Percentiles rank a stretch among this genome's conserved stretches.
These are phyloP conservation scores for Chromoteleia sp. DNA, from an alignment of 2,888 invertebrate genomes.

Conservation along the genomic window DNA sequence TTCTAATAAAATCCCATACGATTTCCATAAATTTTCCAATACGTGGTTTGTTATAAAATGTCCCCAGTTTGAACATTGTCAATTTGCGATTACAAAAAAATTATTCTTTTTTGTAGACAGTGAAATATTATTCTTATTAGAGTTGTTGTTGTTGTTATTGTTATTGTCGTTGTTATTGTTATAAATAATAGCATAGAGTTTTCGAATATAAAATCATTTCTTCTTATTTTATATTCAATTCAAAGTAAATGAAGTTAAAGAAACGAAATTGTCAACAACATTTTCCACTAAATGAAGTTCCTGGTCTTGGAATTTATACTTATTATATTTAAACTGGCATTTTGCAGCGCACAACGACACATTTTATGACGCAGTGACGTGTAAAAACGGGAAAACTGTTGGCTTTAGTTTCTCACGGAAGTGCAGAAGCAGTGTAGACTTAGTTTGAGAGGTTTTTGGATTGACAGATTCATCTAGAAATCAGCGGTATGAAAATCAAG, in stretches of 20 bases:
- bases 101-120: too few relatives aligned
- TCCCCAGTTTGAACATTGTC: too few relatives aligned
- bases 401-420: conserved; percentile 20
- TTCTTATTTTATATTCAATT: too few relatives aligned
- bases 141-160: too few relatives aligned
- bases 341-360: conserved; percentile 7
- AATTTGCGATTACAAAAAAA: too few relatives aligned
- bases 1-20: too few relatives aligned
- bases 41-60: too few relatives aligned
- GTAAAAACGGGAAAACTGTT: conserved; percentile 40
- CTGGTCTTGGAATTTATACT: conserved; percentile 6
- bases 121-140: too few relatives aligned
- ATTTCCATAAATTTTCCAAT: too few relatives aligned
- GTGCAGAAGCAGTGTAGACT: conserved; percentile 21
- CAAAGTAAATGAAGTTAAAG: not conserved
- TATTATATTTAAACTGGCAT: conserved; percentile 18
- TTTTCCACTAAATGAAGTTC: not conserved
- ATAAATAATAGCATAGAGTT: too few relatives aligned
- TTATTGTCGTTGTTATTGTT: too few relatives aligned
- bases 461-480: conserved; percentile 64
- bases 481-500: conserved; percentile 65
- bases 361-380: conserved; percentile 46
- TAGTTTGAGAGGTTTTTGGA: conserved; percentile 44
- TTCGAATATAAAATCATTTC: too few relatives aligned
- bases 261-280: not conserved